Base-by-base conservation (phyloP, 2,113 vertebrate species). In the Tenebrosternarchus preto region DNA sequence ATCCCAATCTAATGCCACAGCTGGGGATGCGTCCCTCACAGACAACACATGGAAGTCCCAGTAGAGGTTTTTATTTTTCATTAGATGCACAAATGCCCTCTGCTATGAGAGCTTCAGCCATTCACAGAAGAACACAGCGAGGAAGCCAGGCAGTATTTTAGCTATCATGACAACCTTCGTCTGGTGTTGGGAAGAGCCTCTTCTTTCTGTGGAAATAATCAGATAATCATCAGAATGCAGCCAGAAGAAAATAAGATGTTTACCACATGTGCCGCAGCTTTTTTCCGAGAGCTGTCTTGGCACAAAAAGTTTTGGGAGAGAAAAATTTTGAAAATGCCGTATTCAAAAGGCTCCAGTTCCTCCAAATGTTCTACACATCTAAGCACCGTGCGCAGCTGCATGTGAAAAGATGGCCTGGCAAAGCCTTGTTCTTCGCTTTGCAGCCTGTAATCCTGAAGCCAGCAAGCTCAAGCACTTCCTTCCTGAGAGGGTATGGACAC, bases 401-500 rank as follows among this genome's bases (percentile, higher is more conserved):
- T 84, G 78, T 85, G 78, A 83, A 81, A 81, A 84, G 67, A 66
- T 72, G 19, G 82, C 61, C 50, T 79, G 59, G 77, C 67, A 66
- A 57, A 78, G 80, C 67, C 80, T 72, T 74, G 39, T 82, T 46
- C 64, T 72, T 82, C 80, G 76, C 59, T 56, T 50, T 82, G 80
- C 87, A 87, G 87, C 86, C 87, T 86, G 83, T 87, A 87, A 88
- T 89, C 85, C 80, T 87, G 70, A 85, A 70, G 46, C 56, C 72
- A 77, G 81, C 19, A 17, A 78, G 77, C 80, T 89, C 81, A 83
- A 92, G 87, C 85, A 83, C 89, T 91, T 92, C 91, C 90, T 92
- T 92, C 92, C 92, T 91, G 87, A 88, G 86, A 82, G 67, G 85
- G 85, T 90, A 88, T 88, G 90, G 82, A 88, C 84, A 87, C 77